Evolutionary conservation across 1,140 invertebrate genomes (phyloP).

Genomic region (Tachypleus tridentatus): DNA sequence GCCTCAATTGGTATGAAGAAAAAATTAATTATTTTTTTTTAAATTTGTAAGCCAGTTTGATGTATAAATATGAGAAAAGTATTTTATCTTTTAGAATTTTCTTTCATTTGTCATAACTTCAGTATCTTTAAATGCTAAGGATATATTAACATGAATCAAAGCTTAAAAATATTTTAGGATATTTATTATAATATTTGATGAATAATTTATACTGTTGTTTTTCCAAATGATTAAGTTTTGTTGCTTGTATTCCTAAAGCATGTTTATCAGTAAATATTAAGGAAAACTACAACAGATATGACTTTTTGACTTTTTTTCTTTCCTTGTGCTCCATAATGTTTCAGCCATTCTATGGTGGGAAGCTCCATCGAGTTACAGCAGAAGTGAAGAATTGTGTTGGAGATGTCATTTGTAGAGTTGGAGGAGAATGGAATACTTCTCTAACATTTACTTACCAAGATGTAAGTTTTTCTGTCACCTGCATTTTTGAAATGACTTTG

Average conservation of each 20-base stretch:
- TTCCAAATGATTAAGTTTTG: background rate
- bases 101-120: too few species aligned
- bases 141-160: too few species aligned
- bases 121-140: too few species aligned
- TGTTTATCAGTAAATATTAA: too few species aligned
- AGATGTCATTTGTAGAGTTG: conserved; percentile 53
- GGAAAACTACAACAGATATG: background rate
- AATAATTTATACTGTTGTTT: background rate
- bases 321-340: conserved; percentile 11
- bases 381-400: conserved; percentile 68
- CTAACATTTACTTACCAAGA: too few species aligned
- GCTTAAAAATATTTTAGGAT: background rate
- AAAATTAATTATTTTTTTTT: too few species aligned
- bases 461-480: too few species aligned
- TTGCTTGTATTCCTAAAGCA: background rate
- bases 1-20: too few species aligned
- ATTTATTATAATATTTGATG: background rate
- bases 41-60: too few species aligned
- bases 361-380: conserved; percentile 73
- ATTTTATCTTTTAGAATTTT: too few species aligned
- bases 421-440: conserved; percentile 85
- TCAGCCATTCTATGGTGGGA: conserved; percentile 87
- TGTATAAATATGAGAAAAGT: too few species aligned
- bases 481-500: too few species aligned
- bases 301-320: background rate